A percentile compares a stretch with the other conserved stretches of the same genome.
phyloP scores from a whole-genome alignment of 2,888 invertebrate genomes.

The Mechanitis messenoides region DNA sequence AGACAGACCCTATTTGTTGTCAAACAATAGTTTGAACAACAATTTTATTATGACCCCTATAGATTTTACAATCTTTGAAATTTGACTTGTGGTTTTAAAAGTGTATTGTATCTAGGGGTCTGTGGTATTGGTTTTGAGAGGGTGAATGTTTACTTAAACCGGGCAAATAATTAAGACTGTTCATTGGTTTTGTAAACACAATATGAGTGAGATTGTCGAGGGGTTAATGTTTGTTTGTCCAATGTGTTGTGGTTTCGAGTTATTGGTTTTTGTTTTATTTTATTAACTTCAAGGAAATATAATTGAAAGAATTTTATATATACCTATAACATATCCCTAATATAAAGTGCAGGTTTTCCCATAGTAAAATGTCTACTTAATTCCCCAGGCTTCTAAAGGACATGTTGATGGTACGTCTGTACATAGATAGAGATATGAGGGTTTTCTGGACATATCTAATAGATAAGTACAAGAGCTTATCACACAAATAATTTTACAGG shows the following conservation, averaged over 20 bases:
- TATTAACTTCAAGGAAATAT: slow-evolving; percentile 21
- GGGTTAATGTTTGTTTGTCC: slow-evolving; percentile 56
- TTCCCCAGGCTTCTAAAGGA: no score
- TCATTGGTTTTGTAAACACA: slow-evolving; percentile 74
- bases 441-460: no score
- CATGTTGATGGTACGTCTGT: no score
- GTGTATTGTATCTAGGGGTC: slow-evolving; percentile 35
- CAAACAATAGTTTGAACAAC: slow-evolving; percentile 60
- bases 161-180: slow-evolving; percentile 74
- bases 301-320: neutral
- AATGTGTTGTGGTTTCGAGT: slow-evolving; percentile 44
- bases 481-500: no score
- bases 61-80: slow-evolving; percentile 16
- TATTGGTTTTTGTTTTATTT: slow-evolving; percentile 45
- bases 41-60: slow-evolving; percentile 39
- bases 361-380: no score
- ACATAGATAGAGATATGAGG: no score
- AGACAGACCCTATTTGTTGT: slow-evolving; percentile 57
- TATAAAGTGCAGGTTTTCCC: no score
- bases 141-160: slow-evolving; percentile 69
- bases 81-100: slow-evolving; percentile 18
- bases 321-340: no score
- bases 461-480: no score
- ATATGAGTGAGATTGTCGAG: slow-evolving; percentile 51
- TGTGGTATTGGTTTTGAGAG: slow-evolving; percentile 41